Percentiles rank a stretch among this genome's conserved stretches.
Conservation (phyloP, 2,113 vertebrate genomes). For the Otus sunia region DNA sequence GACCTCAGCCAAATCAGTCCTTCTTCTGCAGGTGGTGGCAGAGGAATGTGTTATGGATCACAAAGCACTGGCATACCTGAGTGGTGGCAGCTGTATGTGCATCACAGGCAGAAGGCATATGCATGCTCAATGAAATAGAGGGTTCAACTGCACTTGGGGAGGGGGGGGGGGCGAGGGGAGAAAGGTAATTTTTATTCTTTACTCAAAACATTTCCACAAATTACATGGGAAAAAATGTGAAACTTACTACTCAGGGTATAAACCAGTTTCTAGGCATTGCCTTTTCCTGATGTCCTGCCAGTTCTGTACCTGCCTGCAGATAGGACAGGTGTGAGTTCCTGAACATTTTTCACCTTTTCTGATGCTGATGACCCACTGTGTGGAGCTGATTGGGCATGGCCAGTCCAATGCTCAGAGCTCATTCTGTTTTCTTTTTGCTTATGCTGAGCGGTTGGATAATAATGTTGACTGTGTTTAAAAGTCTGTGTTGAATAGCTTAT, state of each 20-base stretch:
- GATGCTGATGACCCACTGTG: not conserved
- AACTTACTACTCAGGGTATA: not conserved
- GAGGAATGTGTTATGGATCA: not conserved
- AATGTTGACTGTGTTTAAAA: not conserved
- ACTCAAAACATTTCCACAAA: not conserved
- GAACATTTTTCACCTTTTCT: not conserved
- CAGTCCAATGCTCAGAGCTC: not conserved
- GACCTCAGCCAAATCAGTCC: not conserved
- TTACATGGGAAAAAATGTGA: not conserved
- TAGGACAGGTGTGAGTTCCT: not conserved
- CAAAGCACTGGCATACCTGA: not conserved
- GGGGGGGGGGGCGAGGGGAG: accelerated
- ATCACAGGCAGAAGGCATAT: not conserved
- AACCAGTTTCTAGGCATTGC: not conserved
- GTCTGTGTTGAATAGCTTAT: not conserved
- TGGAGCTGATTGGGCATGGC: not conserved
- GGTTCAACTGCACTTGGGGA: not conserved
- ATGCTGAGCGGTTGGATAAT: not conserved
- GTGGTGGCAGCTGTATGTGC: not conserved
- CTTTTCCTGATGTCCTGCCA: not conserved
- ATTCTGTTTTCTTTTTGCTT: not conserved
- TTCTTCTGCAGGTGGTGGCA: not conserved
- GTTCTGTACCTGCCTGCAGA: not conserved
- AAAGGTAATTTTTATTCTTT: not conserved
- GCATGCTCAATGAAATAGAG: not conserved